Base-by-base conservation (phyloP, 2,113 vertebrate genomes). In the Oceanites oceanicus region DNA sequence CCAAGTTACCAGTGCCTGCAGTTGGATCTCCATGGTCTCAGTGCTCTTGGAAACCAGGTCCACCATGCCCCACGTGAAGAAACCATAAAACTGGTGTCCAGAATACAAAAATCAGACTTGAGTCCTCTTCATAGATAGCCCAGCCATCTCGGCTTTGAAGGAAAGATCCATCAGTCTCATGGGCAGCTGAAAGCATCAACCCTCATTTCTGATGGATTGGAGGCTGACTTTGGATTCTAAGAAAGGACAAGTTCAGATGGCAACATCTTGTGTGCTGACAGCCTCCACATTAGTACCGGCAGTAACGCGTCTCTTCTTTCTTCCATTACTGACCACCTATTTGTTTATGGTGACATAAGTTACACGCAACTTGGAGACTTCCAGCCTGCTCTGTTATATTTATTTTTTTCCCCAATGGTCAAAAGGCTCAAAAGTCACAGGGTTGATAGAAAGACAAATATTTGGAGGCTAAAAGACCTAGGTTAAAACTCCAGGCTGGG, bases 321-420 rank as follows among this genome's bases (percentile, higher is more conserved):
- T 67, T 76, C 59, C 42, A 36, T 40, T 68, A 86, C 10, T 56
- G 50, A 29, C 8, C 23, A n/a, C 8, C 3, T 27, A 70, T 53
- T 58, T 90, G 38, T 38, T 38, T 38, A 38, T 38, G 38, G 38
- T 38, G 38, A 8, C 38, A 38, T 38, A 38, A 38, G 38, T 38
- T 10, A 38, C 38, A 38, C 10, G 38, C 38, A 65, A 27, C 20
- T 65, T n/a, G 5, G 15, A 77, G 23, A 78, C 22, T 59, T 87
- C 23, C 44, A 65, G 16, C 13, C 13, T 13, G 66, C 34, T 68
- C 67, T 65, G 11, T 53, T 67, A 11, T 32, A 15, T 45, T 12
- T 18, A 2, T 20, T 14, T 50, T 67, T 47, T 5, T 34, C 10
- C 6, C 1, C 32, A 49, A 0, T 8, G 6, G 16, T 76, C 45